A percentile compares a stretch with the other conserved stretches of the same genome.
Evolutionary conservation across 2,888 invertebrate genomes (phyloP).

Genomic region (Neoaliturus tenellus): DNA sequence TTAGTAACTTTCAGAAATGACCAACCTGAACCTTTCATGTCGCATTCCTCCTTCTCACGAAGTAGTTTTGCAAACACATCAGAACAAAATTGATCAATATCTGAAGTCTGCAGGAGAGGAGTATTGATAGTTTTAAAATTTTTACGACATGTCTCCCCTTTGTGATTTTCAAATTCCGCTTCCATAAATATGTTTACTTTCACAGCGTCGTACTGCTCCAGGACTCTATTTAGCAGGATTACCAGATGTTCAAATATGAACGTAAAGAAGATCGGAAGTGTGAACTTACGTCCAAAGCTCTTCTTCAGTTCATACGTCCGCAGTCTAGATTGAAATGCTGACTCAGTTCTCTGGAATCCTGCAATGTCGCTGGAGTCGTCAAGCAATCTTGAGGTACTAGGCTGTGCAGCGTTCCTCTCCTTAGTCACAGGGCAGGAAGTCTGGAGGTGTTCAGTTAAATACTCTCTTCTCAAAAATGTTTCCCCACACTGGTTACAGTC

Average conservation of each 20-base stretch:
- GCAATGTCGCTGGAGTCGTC: background rate
- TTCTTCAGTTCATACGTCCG: constrained; percentile 21
- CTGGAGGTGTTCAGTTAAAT: background rate
- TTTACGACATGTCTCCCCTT: constrained; percentile 19
- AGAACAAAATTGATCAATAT: background rate
- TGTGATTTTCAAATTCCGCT: background rate
- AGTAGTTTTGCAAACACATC: background rate
- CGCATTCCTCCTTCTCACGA: background rate
- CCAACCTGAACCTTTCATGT: constrained; percentile 26
- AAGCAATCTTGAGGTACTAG: background rate
- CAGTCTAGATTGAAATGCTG: background rate
- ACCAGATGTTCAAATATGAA: background rate
- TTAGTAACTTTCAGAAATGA: constrained; percentile 10
- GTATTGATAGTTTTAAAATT: constrained; percentile 17
- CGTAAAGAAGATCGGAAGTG: background rate
- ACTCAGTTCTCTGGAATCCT: background rate
- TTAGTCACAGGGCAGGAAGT: background rate
- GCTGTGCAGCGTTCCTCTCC: background rate
- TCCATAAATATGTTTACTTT: constrained; percentile 16
- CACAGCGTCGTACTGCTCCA: background rate
- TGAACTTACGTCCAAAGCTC: background rate
- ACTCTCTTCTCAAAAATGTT: background rate
- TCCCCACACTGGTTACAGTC: background rate
- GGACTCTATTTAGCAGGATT: background rate
- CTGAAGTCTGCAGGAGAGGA: constrained; percentile 13